A percentile compares a stretch with the other conserved stretches of the same genome.
These are phyloP conservation scores for Daktulosphaira vitifoliae DNA, from an alignment of 1,140 invertebrate species.

Conservation along the genomic window DNA sequence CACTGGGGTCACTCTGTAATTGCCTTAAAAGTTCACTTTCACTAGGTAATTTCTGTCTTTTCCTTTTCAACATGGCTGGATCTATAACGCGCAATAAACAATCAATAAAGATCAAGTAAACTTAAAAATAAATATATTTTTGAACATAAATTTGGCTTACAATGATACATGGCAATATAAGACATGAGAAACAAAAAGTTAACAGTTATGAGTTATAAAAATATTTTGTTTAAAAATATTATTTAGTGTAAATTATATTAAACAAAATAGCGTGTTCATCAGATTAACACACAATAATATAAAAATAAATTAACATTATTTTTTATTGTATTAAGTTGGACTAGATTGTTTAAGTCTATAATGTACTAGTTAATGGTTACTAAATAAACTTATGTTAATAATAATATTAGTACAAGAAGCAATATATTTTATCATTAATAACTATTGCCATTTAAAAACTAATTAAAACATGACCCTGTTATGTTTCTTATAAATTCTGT, in stretches of 20 bases:
- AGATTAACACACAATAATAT: slow-evolving; percentile 11
- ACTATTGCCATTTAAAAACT: slow-evolving; percentile 21
- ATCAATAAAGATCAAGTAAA: slow-evolving; percentile 40
- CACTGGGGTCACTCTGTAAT: slow-evolving; percentile 45
- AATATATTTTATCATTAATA: not conserved
- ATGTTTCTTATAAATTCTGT: slow-evolving; percentile 15
- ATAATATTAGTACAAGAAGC: slow-evolving; percentile 21
- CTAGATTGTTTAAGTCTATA: no score
- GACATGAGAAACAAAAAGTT: slow-evolving; percentile 22
- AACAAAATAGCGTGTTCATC: slow-evolving; percentile 8
- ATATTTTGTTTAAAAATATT: slow-evolving; percentile 6
- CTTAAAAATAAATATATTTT: slow-evolving; percentile 43
- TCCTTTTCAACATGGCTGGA: slow-evolving; percentile 49
- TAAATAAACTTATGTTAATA: not conserved
- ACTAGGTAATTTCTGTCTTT: slow-evolving; percentile 53
- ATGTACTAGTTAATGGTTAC: no score
- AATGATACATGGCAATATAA: slow-evolving; percentile 32
- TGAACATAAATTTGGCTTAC: slow-evolving; percentile 36
- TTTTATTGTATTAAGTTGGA: not conserved
- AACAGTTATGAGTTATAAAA: not conserved
- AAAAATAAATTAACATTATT: slow-evolving; percentile 2
- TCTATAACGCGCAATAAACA: slow-evolving; percentile 43
- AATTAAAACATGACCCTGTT: slow-evolving; percentile 13
- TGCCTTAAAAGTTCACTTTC: slow-evolving; percentile 47
- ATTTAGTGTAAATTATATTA: slow-evolving; percentile 19